Conservation (phyloP, 2,113 vertebrate species). For the Tricholaema leucomelas region DNA sequence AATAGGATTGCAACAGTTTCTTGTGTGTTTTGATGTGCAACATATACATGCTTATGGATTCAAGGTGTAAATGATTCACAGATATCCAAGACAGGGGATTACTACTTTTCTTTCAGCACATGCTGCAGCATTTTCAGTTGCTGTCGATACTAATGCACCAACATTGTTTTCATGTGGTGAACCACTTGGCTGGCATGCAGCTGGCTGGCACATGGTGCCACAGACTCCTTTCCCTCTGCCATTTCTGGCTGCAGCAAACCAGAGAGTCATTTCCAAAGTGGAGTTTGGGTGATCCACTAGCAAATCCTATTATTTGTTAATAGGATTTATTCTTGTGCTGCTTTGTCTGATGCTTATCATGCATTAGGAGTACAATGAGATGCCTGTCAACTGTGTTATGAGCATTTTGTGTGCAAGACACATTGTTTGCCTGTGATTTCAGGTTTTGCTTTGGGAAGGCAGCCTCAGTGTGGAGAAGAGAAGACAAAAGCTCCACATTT, state of each 20-base stretch:
- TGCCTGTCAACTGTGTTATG: conserved; percentile 33
- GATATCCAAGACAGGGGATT: background rate
- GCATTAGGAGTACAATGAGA: conserved; percentile 2
- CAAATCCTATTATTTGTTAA: conserved; percentile 58
- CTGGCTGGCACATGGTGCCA: rapidly evolving
- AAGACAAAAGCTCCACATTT: background rate
- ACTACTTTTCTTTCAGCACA: background rate
- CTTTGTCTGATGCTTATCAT: background rate
- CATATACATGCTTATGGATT: background rate
- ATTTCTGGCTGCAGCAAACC: background rate
- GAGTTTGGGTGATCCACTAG: background rate
- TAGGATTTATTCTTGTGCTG: conserved; percentile 45
- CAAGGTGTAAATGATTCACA: background rate
- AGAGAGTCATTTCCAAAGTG: background rate
- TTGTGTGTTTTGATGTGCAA: background rate
- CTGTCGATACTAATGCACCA: background rate
- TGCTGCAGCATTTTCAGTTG: background rate
- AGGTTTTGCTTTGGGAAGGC: background rate
- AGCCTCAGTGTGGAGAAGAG: background rate
- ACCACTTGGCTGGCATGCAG: background rate
- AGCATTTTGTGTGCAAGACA: background rate
- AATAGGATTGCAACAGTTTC: background rate
- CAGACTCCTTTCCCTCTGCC: background rate
- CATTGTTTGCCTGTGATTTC: background rate
- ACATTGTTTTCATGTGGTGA: rapidly evolving